These are phyloP conservation scores for Mechanitis mazaeus DNA, from an alignment of 2,888 invertebrate species.

Conservation along the genomic window DNA sequence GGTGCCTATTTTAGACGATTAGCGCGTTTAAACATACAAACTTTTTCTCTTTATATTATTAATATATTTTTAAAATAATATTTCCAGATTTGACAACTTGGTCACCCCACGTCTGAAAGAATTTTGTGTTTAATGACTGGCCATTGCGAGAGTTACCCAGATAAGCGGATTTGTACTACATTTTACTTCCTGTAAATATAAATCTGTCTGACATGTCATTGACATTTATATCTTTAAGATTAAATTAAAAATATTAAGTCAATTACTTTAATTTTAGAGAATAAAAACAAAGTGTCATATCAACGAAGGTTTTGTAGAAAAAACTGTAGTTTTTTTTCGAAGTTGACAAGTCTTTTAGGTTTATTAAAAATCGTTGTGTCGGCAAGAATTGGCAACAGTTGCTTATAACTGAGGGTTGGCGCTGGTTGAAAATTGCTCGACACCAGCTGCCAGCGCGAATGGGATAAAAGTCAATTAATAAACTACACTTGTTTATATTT, in stretches of 20 bases:
- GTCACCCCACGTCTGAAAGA: constrained; percentile 44
- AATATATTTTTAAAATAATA: too few relatives aligned
- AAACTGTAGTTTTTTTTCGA: background rate
- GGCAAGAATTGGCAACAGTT: constrained; percentile 25
- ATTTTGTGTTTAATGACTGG: constrained; percentile 64
- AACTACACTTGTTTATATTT: constrained; percentile 6
- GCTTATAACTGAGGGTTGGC: constrained; percentile 22
- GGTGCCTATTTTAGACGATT: too few relatives aligned
- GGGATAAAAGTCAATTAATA: constrained; percentile 25
- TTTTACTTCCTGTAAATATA: constrained; percentile 8
- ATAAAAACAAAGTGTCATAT: constrained; percentile 9
- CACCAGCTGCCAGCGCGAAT: constrained; percentile 2
- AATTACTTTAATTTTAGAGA: background rate
- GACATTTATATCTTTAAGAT: too few relatives aligned
- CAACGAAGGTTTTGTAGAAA: background rate
- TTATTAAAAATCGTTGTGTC: constrained; percentile 26
- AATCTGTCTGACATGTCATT: background rate
- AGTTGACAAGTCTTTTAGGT: constrained; percentile 20
- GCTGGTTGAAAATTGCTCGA: constrained; percentile 18
- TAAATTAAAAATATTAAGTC: constrained; percentile 5
- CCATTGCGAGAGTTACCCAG: constrained; percentile 46
- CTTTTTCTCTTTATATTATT: too few relatives aligned
- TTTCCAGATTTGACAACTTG: constrained; percentile 20
- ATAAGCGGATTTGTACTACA: constrained; percentile 44
- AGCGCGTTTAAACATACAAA: too few relatives aligned